A percentile compares a stretch with the other conserved stretches of the same genome.
Conservation (phyloP, 2,888 invertebrate genomes). For the Trichopria drosophilae region DNA sequence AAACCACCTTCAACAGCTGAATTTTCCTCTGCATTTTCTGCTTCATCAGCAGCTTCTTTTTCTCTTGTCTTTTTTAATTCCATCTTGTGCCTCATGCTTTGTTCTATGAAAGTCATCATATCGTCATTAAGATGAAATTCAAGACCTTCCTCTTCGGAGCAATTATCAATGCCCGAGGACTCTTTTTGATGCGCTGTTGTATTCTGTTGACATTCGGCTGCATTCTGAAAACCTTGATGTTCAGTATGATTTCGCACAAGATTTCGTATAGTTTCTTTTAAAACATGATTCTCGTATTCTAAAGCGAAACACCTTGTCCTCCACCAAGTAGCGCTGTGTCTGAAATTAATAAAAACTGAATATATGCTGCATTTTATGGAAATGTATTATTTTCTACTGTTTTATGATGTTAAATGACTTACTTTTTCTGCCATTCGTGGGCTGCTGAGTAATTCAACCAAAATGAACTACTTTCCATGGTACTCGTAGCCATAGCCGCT, state of each 20-base stretch:
- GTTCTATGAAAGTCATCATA: conserved; percentile 66
- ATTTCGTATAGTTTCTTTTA: conserved; percentile 41
- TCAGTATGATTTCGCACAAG: conserved; percentile 26
- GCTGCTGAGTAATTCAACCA: conserved; percentile 54
- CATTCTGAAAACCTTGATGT: conserved; percentile 7
- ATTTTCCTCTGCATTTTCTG: conserved; percentile 9
- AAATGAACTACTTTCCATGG: conserved; percentile 50
- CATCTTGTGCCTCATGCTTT: conserved; percentile 63
- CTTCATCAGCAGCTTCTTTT: conserved; percentile 17
- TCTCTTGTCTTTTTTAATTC: conserved; percentile 51
- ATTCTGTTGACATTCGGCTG: conserved; percentile 10
- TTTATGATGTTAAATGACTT: conserved; percentile 4
- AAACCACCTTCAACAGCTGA: conserved; percentile 38
- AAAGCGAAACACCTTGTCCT: conserved; percentile 51
- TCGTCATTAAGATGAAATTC: conserved; percentile 68
- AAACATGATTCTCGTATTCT: conserved; percentile 49
- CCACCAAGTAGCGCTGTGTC: conserved; percentile 54
- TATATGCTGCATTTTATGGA: conserved; percentile 1
- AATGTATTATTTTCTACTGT: neutral
- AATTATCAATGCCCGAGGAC: conserved; percentile 37
- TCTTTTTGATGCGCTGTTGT: conserved; percentile 12
- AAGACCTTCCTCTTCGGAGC: conserved; percentile 50
- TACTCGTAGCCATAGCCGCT: conserved; percentile 29
- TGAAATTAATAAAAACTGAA: conserved; percentile 30
- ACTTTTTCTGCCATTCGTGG: conserved; percentile 54